Percentiles rank a stretch among this genome's conserved stretches.
Evolutionary conservation across 2,113 vertebrate genomes (phyloP).

Genomic region (Shinisaurus crocodilurus): DNA sequence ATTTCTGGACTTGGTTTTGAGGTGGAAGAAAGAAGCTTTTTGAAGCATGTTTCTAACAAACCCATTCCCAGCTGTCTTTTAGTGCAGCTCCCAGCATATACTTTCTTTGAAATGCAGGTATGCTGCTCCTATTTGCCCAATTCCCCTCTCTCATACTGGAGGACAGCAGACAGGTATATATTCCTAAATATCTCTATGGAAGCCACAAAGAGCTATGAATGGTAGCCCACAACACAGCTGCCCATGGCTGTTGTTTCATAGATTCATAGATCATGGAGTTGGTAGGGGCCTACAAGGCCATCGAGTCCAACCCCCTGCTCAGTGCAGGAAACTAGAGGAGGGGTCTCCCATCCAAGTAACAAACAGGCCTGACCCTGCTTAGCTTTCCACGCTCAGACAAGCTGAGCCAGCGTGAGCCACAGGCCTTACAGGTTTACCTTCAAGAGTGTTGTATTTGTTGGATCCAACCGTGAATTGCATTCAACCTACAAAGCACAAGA

Average conservation of each 20-base stretch:
- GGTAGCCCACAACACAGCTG: background rate
- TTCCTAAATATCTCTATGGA: conserved; percentile 17
- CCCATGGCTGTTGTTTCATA: background rate
- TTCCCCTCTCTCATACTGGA: background rate
- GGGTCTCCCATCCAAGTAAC: no score
- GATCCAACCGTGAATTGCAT: conserved; percentile 95
- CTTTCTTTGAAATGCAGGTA: background rate
- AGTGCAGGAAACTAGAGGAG: no score
- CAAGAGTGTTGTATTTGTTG: conserved; percentile 91
- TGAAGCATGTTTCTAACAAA: background rate
- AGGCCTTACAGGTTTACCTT: no score
- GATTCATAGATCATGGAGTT: no score
- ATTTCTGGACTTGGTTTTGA: background rate
- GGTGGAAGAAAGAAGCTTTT: background rate
- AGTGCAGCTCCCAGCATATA: background rate
- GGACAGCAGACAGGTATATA: conserved; percentile 8
- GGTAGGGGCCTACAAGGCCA: no score
- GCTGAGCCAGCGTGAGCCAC: no score
- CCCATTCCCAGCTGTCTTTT: background rate
- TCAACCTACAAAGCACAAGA: conserved; percentile 83
- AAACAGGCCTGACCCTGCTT: no score
- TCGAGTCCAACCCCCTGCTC: no score
- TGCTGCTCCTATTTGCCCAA: background rate
- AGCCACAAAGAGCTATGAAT: conserved; percentile 7
- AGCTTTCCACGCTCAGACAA: no score